phyloP scores from a whole-genome alignment of 2,113 vertebrate species.

The Actenoides lindsayi region DNA sequence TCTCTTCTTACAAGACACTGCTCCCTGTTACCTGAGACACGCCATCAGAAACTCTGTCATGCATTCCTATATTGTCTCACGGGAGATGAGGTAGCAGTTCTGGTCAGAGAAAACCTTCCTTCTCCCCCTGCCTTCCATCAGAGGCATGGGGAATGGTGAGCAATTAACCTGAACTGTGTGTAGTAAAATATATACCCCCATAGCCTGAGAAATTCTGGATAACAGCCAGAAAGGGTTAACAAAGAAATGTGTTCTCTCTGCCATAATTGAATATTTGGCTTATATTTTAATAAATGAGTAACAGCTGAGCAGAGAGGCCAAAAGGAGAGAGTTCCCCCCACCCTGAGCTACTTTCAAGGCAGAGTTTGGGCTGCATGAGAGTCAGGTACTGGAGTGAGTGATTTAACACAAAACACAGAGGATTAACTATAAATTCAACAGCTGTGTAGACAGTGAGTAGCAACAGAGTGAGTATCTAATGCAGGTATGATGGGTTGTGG shows the following conservation, averaged over 20 bases:
- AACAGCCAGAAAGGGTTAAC: slow-evolving; percentile 20
- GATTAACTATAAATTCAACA: neutral
- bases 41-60: neutral
- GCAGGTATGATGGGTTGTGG: neutral
- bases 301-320: slow-evolving; percentile 53
- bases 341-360: neutral
- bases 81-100: neutral
- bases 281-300: slow-evolving; percentile 54
- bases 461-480: neutral
- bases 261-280: slow-evolving; percentile 27
- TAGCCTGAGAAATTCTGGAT: neutral
- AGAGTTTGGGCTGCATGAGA: neutral
- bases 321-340: neutral
- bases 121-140: neutral
- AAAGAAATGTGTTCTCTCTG: neutral
- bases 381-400: neutral
- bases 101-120: neutral
- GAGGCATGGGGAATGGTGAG: neutral
- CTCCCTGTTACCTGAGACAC: neutral
- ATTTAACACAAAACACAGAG: neutral
- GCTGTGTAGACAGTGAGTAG: neutral
- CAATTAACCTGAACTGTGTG: neutral
- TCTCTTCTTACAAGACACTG: neutral
- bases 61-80: neutral
- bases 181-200: neutral